Conservation (phyloP, 2,797 vertebrate species). For the Syndactyla subalaris region DNA sequence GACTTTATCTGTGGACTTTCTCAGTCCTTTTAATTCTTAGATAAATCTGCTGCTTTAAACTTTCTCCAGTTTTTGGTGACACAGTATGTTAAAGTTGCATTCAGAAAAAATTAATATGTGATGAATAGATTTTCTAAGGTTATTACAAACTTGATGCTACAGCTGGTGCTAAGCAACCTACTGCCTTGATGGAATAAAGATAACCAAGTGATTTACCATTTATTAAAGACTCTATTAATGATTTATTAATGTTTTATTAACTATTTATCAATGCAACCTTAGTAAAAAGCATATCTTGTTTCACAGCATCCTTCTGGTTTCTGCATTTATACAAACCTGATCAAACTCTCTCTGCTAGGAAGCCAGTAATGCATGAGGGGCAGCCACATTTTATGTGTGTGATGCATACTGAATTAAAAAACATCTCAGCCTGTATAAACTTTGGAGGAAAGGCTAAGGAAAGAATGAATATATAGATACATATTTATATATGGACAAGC, state of each 20-base stretch:
- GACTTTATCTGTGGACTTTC: background rate
- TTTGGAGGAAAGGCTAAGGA: background rate
- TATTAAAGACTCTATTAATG: constrained; percentile 50
- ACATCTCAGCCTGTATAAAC: background rate
- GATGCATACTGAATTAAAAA: constrained; percentile 13
- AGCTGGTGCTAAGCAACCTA: constrained; percentile 21
- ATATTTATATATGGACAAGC: background rate
- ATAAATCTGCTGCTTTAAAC: background rate
- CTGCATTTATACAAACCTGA: constrained; percentile 5
- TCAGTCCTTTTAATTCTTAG: background rate
- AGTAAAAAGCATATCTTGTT: background rate
- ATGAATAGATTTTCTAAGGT: constrained; percentile 16
- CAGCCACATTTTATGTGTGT: background rate
- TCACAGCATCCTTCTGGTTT: constrained; percentile 15
- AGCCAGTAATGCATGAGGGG: background rate
- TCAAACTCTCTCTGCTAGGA: background rate
- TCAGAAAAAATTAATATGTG: background rate
- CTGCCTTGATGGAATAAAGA: constrained; percentile 28
- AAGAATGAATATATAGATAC: background rate
- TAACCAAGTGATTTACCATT: constrained; percentile 45
- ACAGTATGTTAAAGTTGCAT: background rate
- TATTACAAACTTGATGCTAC: constrained; percentile 11
- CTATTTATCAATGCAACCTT: constrained; percentile 51
- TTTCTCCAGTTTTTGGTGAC: background rate
- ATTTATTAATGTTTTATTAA: constrained; percentile 60